Evolutionary conservation across 2,888 invertebrate species (phyloP).

Genomic region (Aspidapion aeneum): DNA sequence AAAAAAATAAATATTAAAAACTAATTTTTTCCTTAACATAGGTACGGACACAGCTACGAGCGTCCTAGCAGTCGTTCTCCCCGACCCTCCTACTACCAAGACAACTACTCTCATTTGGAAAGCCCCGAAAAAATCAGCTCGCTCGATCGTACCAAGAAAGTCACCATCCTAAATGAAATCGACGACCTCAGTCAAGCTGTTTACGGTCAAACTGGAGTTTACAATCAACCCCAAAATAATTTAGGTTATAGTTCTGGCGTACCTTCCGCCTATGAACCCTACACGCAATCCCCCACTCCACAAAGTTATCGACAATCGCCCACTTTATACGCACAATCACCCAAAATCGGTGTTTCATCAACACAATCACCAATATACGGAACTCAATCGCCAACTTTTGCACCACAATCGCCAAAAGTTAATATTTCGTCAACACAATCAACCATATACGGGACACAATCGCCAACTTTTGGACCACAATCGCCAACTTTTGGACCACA

Average conservation of each 20-base stretch:
- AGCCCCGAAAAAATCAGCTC: slow-evolving; percentile 48
- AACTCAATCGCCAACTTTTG: background rate
- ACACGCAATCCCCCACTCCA: slow-evolving; percentile 24
- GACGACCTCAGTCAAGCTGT: slow-evolving; percentile 41
- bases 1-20: too few species aligned
- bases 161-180: slow-evolving; percentile 40
- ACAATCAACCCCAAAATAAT: slow-evolving; percentile 22
- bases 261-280: slow-evolving; percentile 8
- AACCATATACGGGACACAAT: too few species aligned
- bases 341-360: slow-evolving; percentile 15
- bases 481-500: slow-evolving; percentile 10
- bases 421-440: too few species aligned
- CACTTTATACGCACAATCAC: slow-evolving; percentile 13
- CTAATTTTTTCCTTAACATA: too few species aligned
- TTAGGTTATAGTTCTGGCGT: background rate
- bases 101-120: slow-evolving; percentile 44
- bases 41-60: slow-evolving; percentile 29
- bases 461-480: slow-evolving; percentile 30
- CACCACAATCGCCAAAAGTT: too few species aligned
- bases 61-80: slow-evolving; percentile 28
- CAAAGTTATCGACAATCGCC: slow-evolving; percentile 29
- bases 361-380: slow-evolving; percentile 7
- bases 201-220: slow-evolving; percentile 39
- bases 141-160: slow-evolving; percentile 41
- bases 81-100: slow-evolving; percentile 36